phyloP scores from a whole-genome alignment of 2,797 vertebrate species.

The Micropoecilia bifurca region DNA sequence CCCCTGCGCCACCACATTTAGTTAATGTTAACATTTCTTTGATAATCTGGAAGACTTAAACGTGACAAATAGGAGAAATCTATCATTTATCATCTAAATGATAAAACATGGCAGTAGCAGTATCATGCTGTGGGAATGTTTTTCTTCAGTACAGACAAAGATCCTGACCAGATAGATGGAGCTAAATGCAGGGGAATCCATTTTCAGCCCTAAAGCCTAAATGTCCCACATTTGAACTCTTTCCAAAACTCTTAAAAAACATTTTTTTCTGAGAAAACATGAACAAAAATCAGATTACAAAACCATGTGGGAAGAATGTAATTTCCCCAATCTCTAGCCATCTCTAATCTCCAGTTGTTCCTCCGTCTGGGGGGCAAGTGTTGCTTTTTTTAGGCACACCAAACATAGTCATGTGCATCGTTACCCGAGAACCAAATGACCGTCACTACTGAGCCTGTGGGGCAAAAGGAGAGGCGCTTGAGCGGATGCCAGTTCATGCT shows the following conservation, averaged over 20 bases:
- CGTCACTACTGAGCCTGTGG: slow-evolving; percentile 40
- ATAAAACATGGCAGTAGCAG: background rate
- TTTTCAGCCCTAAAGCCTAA: background rate
- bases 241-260: slow-evolving; percentile 37
- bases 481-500: slow-evolving; percentile 47
- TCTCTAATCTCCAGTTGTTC: slow-evolving; percentile 45
- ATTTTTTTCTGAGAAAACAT: slow-evolving; percentile 23
- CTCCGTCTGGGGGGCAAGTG: slow-evolving; percentile 18
- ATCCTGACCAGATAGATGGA: background rate
- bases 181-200: background rate
- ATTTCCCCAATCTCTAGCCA: slow-evolving; percentile 49
- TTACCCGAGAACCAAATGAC: slow-evolving; percentile 69
- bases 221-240: slow-evolving; percentile 38
- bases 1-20: too few species aligned
- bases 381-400: slow-evolving; percentile 33
- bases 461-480: slow-evolving; percentile 64
- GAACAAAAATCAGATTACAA: slow-evolving; percentile 41
- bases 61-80: background rate
- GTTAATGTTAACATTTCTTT: background rate
- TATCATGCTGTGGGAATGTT: background rate
- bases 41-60: background rate
- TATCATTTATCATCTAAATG: background rate
- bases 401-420: slow-evolving; percentile 30
- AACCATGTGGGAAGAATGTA: slow-evolving; percentile 20
- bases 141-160: background rate